Conservation (phyloP, 2,113 vertebrate genomes). For the Megaleporinus macrocephalus region DNA sequence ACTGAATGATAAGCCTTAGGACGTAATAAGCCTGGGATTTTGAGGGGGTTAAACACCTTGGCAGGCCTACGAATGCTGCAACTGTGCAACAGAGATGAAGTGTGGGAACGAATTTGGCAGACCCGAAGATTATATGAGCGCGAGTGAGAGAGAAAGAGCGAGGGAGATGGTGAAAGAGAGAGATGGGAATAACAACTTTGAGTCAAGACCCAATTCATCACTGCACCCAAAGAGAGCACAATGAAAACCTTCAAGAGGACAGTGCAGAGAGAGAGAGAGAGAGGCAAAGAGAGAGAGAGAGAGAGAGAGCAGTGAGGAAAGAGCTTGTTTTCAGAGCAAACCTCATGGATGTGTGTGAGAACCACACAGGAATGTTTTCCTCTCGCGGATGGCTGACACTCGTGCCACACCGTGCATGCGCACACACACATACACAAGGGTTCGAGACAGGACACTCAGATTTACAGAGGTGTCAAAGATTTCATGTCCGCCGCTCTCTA, state of each 20-base stretch:
- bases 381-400: conserved; percentile 57
- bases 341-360: conserved; percentile 58
- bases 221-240: conserved; percentile 62
- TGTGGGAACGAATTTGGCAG: background rate
- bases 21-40: too few relatives aligned
- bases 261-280: background rate
- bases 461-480: conserved; percentile 60
- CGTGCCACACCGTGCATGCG: conserved; percentile 26
- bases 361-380: conserved; percentile 61
- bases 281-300: conserved; percentile 9
- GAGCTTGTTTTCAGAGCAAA: conserved; percentile 58
- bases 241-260: conserved; percentile 55
- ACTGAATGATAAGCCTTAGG: too few relatives aligned
- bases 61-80: background rate
- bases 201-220: conserved; percentile 63
- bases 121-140: background rate
- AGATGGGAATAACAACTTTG: conserved; percentile 61
- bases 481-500: conserved; percentile 53
- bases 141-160: conserved; percentile 38
- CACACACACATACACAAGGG: conserved; percentile 34
- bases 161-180: conserved; percentile 45
- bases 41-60: too few relatives aligned
- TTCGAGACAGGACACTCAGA: conserved; percentile 51
- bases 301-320: conserved; percentile 40
- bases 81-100: background rate